A percentile compares a stretch with the other conserved stretches of the same genome.
phyloP scores from a whole-genome alignment of 1,140 invertebrate species.

The Diabrotica virgifera region DNA sequence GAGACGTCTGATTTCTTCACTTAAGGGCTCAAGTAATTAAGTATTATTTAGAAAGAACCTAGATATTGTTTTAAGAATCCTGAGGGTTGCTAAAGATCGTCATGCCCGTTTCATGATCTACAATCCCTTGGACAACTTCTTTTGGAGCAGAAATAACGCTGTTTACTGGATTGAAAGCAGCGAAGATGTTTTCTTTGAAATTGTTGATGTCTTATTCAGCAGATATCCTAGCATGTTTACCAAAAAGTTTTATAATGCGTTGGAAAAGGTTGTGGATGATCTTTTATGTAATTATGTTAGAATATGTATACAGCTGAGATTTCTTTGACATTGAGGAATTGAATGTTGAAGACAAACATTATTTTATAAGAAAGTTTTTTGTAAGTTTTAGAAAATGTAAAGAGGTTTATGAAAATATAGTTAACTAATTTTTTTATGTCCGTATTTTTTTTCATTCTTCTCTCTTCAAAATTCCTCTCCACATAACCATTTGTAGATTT shows the following conservation, averaged over 20 bases:
- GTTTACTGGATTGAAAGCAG: neutral
- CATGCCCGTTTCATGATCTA: constrained; percentile 22
- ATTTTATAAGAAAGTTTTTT: neutral
- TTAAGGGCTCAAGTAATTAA: no score
- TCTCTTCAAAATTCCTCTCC: no score
- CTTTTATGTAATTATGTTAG: neutral
- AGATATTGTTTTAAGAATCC: constrained; percentile 28
- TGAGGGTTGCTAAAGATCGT: constrained; percentile 25
- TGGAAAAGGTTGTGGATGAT: neutral
- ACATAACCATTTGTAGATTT: no score
- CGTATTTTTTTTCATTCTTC: no score
- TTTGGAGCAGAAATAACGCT: neutral
- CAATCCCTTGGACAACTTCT: constrained; percentile 14
- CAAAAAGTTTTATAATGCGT: neutral
- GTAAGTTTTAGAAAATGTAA: neutral
- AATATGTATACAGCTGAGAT: neutral
- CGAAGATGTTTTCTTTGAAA: neutral
- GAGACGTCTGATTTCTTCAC: no score
- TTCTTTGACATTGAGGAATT: neutral
- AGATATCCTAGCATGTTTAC: neutral
- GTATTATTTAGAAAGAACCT: constrained; percentile 25
- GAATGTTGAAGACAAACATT: neutral
- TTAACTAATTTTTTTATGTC: no score
- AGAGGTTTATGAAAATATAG: no score
- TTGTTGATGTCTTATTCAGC: neutral